Percentiles rank a stretch among this genome's conserved stretches.
Conservation (phyloP, 2,888 invertebrate species). For the Julus scanicus region DNA sequence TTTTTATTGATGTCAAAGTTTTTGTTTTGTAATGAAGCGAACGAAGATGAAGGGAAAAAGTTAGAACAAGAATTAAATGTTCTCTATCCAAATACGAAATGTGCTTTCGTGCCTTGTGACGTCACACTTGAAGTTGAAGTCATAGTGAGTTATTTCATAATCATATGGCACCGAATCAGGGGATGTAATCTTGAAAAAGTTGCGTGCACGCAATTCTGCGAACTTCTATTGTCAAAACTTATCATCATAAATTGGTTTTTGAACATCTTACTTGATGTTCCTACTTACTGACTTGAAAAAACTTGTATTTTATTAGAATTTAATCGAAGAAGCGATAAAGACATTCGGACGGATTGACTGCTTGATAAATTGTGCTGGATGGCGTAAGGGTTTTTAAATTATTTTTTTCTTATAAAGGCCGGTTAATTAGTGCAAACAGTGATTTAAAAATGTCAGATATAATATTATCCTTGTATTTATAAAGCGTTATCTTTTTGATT, state of each 20-base stretch:
- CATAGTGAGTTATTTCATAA: background rate
- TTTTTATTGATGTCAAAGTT: background rate
- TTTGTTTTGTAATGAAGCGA: background rate
- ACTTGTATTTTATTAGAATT: background rate
- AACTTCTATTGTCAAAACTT: too few relatives aligned
- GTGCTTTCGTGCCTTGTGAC: conserved; percentile 45
- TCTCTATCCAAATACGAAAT: background rate
- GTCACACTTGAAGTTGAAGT: conserved; percentile 49
- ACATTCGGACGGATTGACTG: conserved; percentile 3
- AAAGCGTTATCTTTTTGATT: too few relatives aligned
- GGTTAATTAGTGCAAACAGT: too few relatives aligned
- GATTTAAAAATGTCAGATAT: too few relatives aligned
- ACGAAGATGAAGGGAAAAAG: conserved; percentile 53
- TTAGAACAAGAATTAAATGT: conserved; percentile 48
- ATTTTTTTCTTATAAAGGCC: background rate
- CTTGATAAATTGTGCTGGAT: conserved; percentile 55
- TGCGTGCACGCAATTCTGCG: too few relatives aligned
- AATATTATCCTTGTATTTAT: too few relatives aligned
- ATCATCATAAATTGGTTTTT: too few relatives aligned
- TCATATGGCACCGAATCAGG: too few relatives aligned
- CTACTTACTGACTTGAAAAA: background rate
- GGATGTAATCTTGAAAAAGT: too few relatives aligned
- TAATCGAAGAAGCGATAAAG: background rate
- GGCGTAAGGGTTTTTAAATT: conserved; percentile 47
- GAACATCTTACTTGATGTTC: too few relatives aligned